These are phyloP conservation scores for Sinocyclocheilus anophthalmus DNA, from an alignment of 2,113 vertebrate genomes.

Conservation along the genomic window DNA sequence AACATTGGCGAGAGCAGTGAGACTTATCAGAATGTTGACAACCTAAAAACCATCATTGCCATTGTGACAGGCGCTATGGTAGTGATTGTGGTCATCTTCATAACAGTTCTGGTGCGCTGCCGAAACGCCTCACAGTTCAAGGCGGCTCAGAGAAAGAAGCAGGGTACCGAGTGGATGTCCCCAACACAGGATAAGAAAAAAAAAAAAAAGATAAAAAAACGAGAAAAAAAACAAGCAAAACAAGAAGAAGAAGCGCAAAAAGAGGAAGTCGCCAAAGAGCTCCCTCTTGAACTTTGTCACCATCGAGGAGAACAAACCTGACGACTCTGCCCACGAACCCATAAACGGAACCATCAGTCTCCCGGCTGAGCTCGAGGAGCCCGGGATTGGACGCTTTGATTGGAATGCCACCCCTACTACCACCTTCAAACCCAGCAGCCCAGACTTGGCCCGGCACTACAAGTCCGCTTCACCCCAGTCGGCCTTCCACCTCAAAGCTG, in stretches of 20 bases:
- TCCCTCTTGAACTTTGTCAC: slow-evolving; percentile 98
- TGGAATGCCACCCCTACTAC: slow-evolving; percentile 97
- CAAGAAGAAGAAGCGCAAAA: slow-evolving; percentile 98
- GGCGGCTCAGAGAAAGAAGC: slow-evolving; percentile 94
- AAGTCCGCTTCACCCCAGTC: slow-evolving; percentile 97
- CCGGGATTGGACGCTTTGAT: slow-evolving; percentile 96
- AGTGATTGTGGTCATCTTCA: slow-evolving; percentile 96
- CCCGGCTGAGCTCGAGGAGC: slow-evolving; percentile 96
- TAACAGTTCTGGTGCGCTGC: slow-evolving; percentile 93
- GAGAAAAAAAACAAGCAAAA: slow-evolving; percentile 98
- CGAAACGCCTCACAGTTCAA: slow-evolving; percentile 93
- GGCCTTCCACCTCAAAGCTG: slow-evolving; percentile 98
- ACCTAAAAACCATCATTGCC: slow-evolving; percentile 97
- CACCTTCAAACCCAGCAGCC: slow-evolving; percentile 98
- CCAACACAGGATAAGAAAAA: too few species aligned
- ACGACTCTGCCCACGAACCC: slow-evolving; percentile 95
- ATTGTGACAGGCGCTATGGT: slow-evolving; percentile 94
- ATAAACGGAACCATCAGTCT: slow-evolving; percentile 98
- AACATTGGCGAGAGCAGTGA: slow-evolving; percentile 93
- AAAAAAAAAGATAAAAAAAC: too few species aligned
- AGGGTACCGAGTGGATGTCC: slow-evolving; percentile 99
- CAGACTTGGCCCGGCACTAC: slow-evolving; percentile 98
- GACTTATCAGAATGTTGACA: slow-evolving; percentile 94
- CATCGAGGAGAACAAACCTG: slow-evolving; percentile 96
- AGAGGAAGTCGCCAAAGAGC: slow-evolving; percentile 97